Conservation (phyloP, 2,113 vertebrate species). For the Monopterus albus region DNA sequence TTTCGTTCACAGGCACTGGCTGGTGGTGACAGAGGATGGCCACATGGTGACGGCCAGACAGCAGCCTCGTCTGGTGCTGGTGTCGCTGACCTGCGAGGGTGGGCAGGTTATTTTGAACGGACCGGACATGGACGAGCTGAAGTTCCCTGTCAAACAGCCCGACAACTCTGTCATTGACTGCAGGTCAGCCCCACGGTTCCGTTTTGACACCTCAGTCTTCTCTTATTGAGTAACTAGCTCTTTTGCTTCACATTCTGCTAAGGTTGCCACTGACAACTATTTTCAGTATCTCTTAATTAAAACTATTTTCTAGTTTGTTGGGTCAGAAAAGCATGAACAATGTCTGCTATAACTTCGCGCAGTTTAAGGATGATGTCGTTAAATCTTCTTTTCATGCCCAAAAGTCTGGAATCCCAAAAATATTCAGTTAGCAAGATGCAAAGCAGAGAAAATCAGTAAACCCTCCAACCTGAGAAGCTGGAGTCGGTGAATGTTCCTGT, state of each 20-base stretch:
- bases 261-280: too few species aligned
- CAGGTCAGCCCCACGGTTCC: conserved; percentile 62
- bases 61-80: conserved; percentile 88
- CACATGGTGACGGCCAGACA: conserved; percentile 91
- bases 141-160: conserved; percentile 78
- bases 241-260: not conserved
- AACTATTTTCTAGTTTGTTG: too few species aligned
- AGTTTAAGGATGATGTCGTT: too few species aligned
- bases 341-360: not conserved
- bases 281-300: too few species aligned
- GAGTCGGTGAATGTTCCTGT: not conserved
- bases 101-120: conserved; percentile 79
- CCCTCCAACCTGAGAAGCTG: not conserved
- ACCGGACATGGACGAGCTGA: conserved; percentile 83
- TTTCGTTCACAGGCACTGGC: conserved; percentile 87
- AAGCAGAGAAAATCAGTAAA: not conserved
- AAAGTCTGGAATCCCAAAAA: not conserved
- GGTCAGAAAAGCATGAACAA: too few species aligned
- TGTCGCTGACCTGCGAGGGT: conserved; percentile 77
- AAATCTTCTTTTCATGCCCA: not conserved
- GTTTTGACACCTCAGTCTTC: not conserved
- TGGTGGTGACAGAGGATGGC: conserved; percentile 88
- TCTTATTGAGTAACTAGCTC: not conserved
- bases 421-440: not conserved
- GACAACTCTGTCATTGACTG: conserved; percentile 74